Conservation (phyloP, 2,113 vertebrate species). For the Onychostoma macrolepis region DNA sequence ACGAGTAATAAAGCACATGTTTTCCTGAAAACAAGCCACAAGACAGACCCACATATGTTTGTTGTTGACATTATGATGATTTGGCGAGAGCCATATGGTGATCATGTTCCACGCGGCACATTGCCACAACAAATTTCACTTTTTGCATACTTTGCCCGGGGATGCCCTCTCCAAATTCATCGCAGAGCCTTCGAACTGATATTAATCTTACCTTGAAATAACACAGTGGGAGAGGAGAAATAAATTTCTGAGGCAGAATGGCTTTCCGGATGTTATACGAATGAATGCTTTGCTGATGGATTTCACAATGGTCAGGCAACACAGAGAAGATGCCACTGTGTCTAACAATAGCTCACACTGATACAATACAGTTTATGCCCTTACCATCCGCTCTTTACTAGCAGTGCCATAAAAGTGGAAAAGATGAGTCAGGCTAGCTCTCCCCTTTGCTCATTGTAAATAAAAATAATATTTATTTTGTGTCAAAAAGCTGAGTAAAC, state of each 20-base stretch:
- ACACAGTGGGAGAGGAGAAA: slow-evolving; percentile 42
- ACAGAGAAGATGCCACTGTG: slow-evolving; percentile 17
- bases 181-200: slow-evolving; percentile 32
- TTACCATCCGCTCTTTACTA: slow-evolving; percentile 36
- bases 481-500: background rate
- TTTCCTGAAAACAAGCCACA: slow-evolving; percentile 35
- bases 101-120: slow-evolving; percentile 7
- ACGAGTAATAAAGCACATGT: slow-evolving; percentile 34
- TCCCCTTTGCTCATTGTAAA: slow-evolving; percentile 3
- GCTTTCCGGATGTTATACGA: slow-evolving; percentile 45
- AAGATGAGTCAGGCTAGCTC: slow-evolving; percentile 4
- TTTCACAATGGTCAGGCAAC: slow-evolving; percentile 51
- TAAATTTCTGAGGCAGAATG: slow-evolving; percentile 52
- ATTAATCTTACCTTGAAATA: slow-evolving; percentile 60
- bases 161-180: slow-evolving; percentile 51
- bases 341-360: slow-evolving; percentile 51
- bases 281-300: slow-evolving; percentile 54
- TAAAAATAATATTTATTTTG: background rate
- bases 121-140: slow-evolving; percentile 40
- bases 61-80: slow-evolving; percentile 54
- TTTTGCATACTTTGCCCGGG: slow-evolving; percentile 42
- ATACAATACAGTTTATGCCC: slow-evolving; percentile 44
- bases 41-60: slow-evolving; percentile 39
- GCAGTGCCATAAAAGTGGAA: slow-evolving; percentile 26
- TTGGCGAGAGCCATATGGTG: slow-evolving; percentile 38